Conservation (phyloP, 1,140 invertebrate genomes). For the Maconellicoccus hirsutus region DNA sequence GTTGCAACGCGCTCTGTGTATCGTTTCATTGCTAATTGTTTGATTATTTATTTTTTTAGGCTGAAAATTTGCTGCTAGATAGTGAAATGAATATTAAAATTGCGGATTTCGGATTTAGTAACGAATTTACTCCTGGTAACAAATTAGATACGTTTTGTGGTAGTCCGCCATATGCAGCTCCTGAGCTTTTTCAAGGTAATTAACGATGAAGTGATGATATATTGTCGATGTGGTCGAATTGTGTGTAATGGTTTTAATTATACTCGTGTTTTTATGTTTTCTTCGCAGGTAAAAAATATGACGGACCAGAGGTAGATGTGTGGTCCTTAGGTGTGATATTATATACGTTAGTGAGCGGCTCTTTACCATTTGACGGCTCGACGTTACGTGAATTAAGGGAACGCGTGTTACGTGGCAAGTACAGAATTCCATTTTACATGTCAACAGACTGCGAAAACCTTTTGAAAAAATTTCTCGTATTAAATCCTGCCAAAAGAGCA, state of each 20-base stretch:
- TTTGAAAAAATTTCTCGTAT: slow-evolving; percentile 97
- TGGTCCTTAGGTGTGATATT: slow-evolving; percentile 86
- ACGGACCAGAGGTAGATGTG: slow-evolving; percentile 75
- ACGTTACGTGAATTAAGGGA: slow-evolving; percentile 95
- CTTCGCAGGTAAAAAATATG: slow-evolving; percentile 97
- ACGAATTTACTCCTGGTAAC: slow-evolving; percentile 85
- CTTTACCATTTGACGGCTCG: slow-evolving; percentile 98
- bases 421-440: slow-evolving; percentile 99
- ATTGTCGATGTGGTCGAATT: too few species aligned
- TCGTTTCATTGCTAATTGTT: too few species aligned
- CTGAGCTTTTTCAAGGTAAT: slow-evolving; percentile 94
- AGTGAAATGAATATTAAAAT: slow-evolving; percentile 99
- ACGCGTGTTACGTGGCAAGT: slow-evolving; percentile 94
- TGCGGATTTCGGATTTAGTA: slow-evolving; percentile 97
- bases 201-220: not conserved
- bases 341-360: slow-evolving; percentile 96
- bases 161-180: slow-evolving; percentile 93
- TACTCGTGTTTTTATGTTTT: slow-evolving; percentile 14
- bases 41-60: slow-evolving; percentile 41
- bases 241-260: too few species aligned
- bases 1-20: too few species aligned
- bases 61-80: slow-evolving; percentile 96
- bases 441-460: slow-evolving; percentile 99
- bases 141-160: slow-evolving; percentile 93
- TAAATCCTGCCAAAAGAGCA: slow-evolving; percentile 95